A percentile compares a stretch with the other conserved stretches of the same genome.
Conservation (phyloP, 2,113 vertebrate species). For the Corythoichthys intestinalis region DNA sequence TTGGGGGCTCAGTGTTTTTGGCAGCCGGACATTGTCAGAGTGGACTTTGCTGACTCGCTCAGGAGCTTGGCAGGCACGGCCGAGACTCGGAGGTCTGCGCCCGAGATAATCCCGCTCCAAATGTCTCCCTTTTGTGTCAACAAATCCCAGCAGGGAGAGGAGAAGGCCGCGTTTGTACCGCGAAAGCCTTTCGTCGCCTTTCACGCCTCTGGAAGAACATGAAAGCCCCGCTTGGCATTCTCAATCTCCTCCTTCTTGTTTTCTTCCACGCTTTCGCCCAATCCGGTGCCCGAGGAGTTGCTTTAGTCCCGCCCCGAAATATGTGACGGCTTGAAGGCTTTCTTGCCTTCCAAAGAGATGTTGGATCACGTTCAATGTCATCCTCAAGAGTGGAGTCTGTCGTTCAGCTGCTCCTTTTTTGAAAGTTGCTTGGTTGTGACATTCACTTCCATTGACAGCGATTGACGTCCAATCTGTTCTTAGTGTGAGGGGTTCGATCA, state of each 20-base stretch:
- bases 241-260: slow-evolving; percentile 10
- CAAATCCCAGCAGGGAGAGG: slow-evolving; percentile 38
- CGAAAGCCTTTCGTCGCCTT: slow-evolving; percentile 25
- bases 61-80: slow-evolving; percentile 30
- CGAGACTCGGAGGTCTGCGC: slow-evolving; percentile 47
- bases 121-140: slow-evolving; percentile 57
- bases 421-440: too few species aligned
- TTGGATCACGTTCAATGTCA: not conserved
- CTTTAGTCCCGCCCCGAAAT: slow-evolving; percentile 9
- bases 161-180: slow-evolving; percentile 44
- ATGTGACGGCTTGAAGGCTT: not conserved
- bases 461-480: too few species aligned
- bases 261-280: slow-evolving; percentile 1
- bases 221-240: slow-evolving; percentile 50
- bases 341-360: not conserved
- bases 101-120: slow-evolving; percentile 54
- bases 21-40: not conserved
- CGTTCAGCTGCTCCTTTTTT: not conserved
- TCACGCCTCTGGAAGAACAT: slow-evolving; percentile 55
- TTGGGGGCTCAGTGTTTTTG: not conserved
- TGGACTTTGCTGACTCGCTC: slow-evolving; percentile 1
- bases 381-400: not conserved
- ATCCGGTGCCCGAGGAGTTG: slow-evolving; percentile 14
- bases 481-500: too few species aligned
- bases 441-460: too few species aligned